Percentiles rank a stretch among this genome's conserved stretches.
Evolutionary conservation across 2,888 invertebrate genomes (phyloP).

Genomic region (Magallana nippona): DNA sequence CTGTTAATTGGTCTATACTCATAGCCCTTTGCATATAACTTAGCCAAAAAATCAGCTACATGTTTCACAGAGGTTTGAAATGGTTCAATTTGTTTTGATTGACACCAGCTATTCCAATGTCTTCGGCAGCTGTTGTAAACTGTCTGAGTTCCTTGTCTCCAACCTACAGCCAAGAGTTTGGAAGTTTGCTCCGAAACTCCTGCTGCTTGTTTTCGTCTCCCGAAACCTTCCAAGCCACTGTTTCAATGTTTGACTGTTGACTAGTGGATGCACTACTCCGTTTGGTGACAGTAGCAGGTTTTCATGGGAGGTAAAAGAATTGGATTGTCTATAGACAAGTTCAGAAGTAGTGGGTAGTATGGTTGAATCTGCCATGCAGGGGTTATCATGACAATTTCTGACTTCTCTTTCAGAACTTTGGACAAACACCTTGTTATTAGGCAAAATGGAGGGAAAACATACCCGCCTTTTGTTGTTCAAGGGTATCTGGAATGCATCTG

Average conservation of each 20-base stretch:
- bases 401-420: background rate
- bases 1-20: conserved; percentile 14
- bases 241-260: background rate
- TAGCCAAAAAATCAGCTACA: conserved; percentile 3
- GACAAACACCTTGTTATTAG: conserved; percentile 31
- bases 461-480: background rate
- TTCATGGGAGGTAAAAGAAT: background rate
- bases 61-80: conserved; percentile 33
- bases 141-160: conserved; percentile 28
- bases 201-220: conserved; percentile 25
- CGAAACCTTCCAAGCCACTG: conserved; percentile 32
- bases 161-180: conserved; percentile 26
- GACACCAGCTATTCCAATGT: conserved; percentile 29
- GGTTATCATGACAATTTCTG: background rate
- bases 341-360: background rate
- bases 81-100: conserved; percentile 28
- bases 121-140: conserved; percentile 37
- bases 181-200: conserved; percentile 16
- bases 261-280: no score
- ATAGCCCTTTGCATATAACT: conserved; percentile 18
- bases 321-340: background rate
- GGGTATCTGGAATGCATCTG: background rate
- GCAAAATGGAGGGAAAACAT: conserved; percentile 15
- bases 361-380: conserved; percentile 10
- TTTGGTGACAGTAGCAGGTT: background rate